Percentiles rank a stretch among this genome's conserved stretches.
Evolutionary conservation across 2,888 invertebrate species (phyloP).

Genomic region (Metopia argyrocephala): DNA sequence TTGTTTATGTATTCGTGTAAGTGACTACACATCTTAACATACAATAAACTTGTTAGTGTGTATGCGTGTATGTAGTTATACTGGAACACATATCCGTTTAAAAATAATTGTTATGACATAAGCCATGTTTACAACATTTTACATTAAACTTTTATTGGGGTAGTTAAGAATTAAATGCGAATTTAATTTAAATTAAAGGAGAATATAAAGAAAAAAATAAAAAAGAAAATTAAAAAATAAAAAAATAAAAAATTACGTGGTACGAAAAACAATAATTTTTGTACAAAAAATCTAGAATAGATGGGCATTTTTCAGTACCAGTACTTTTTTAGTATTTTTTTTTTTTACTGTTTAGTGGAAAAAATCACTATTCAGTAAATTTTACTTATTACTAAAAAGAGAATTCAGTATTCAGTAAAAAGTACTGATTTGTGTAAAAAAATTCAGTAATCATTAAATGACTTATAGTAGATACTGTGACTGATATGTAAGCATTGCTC

Average conservation of each 20-base stretch:
- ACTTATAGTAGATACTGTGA: too few species aligned
- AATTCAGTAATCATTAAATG: too few species aligned
- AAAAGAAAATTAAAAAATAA: neutral
- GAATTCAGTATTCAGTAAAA: too few species aligned
- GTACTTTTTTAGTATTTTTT: too few species aligned
- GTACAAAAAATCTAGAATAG: neutral
- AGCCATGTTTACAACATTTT: neutral
- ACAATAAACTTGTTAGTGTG: neutral
- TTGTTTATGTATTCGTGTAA: too few species aligned
- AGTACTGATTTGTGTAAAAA: too few species aligned
- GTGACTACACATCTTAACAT: too few species aligned
- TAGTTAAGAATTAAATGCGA: neutral
- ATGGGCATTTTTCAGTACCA: too few species aligned
- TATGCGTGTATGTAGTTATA: neutral
- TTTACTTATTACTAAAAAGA: too few species aligned
- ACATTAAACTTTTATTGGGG: slow-evolving; percentile 1
- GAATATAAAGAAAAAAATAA: neutral
- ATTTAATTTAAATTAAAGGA: neutral
- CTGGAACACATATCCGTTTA: neutral
- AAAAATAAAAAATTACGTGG: neutral
- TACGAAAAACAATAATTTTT: neutral
- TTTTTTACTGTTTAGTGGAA: too few species aligned
- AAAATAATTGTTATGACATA: neutral
- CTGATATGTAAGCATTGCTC: too few species aligned
- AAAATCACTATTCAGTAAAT: too few species aligned